Evolutionary conservation across 1,140 invertebrate genomes (phyloP).

Genomic region (Eriosoma lanigerum): DNA sequence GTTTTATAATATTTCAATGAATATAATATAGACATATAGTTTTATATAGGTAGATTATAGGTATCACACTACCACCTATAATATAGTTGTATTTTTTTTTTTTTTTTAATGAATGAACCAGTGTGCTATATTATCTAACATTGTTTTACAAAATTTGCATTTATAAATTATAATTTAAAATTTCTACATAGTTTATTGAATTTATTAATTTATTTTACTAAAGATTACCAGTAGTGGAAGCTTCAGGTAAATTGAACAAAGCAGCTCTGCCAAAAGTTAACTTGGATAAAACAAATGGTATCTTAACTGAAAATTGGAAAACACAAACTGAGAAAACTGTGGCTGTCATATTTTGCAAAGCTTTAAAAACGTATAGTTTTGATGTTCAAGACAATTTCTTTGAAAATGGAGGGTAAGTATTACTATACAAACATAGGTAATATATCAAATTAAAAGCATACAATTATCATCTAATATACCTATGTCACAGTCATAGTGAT

Average conservation of each 20-base stretch:
- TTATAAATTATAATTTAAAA: background rate
- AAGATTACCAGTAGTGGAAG: constrained; percentile 55
- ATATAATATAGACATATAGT: no score
- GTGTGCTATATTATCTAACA: no score
- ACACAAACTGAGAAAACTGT: constrained; percentile 52
- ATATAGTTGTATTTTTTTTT: no score
- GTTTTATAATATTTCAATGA: no score
- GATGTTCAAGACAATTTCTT: constrained; percentile 56
- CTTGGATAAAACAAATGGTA: constrained; percentile 39
- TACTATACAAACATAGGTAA: background rate
- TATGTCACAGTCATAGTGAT: no score
- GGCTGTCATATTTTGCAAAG: constrained; percentile 54
- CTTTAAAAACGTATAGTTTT: constrained; percentile 53
- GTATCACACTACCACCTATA: no score
- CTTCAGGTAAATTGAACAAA: constrained; percentile 55
- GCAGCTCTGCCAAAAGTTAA: constrained; percentile 53
- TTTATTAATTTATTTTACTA: constrained; percentile 39
- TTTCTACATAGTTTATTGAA: background rate
- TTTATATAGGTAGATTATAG: no score
- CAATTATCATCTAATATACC: no score
- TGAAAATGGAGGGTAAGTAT: constrained; percentile 56
- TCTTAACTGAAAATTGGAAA: constrained; percentile 48
- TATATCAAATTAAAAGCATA: no score
- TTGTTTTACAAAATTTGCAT: background rate
- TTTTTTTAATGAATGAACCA: no score